Evolutionary conservation across 30 jellyfish, hydroid and myxozoan species (phyloP).

Genomic region (Cassiopea xamachana): DNA sequence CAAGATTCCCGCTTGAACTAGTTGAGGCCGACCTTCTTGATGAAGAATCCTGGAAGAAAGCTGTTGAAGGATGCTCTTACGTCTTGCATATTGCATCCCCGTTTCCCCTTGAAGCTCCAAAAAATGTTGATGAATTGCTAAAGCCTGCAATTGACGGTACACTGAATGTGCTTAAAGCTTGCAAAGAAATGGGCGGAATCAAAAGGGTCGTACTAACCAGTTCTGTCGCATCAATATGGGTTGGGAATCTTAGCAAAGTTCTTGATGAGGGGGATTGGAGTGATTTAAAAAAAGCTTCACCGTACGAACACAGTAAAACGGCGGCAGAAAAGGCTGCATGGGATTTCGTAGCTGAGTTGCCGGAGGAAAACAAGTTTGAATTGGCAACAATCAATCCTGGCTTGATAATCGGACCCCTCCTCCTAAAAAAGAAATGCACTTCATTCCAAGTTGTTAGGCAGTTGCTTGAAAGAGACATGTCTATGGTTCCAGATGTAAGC

Average conservation of each 20-base stretch:
- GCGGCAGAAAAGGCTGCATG: constrained; percentile 69
- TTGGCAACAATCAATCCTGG: constrained; percentile 54
- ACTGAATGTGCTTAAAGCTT: constrained; percentile 56
- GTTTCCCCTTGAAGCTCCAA: constrained; percentile 19
- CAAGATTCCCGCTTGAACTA: constrained; percentile 52
- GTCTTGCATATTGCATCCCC: constrained; percentile 69
- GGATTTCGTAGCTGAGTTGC: constrained; percentile 54
- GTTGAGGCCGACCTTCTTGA: constrained; percentile 63
- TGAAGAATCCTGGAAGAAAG: constrained; percentile 57
- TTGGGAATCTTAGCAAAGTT: constrained; percentile 37
- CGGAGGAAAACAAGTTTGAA: constrained; percentile 49
- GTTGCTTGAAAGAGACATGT: constrained; percentile 34
- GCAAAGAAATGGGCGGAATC: constrained; percentile 61
- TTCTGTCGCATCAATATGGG: constrained; percentile 45
- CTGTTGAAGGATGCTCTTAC: constrained; percentile 66
- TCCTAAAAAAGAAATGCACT: constrained; percentile 32
- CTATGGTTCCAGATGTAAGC: constrained; percentile 41
- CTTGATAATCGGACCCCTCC: constrained; percentile 48
- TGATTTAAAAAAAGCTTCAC: constrained; percentile 16
- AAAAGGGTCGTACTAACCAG: constrained; percentile 67
- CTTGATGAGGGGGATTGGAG: constrained; percentile 47
- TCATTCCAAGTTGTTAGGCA: constrained; percentile 9
- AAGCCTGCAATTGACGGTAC: constrained; percentile 73
- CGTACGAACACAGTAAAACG: constrained; percentile 51
- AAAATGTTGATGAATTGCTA: constrained; percentile 51